Percentiles rank a stretch among this genome's conserved stretches.
Evolutionary conservation across 2,888 invertebrate species (phyloP).

Genomic region (Metallyticus violacea): DNA sequence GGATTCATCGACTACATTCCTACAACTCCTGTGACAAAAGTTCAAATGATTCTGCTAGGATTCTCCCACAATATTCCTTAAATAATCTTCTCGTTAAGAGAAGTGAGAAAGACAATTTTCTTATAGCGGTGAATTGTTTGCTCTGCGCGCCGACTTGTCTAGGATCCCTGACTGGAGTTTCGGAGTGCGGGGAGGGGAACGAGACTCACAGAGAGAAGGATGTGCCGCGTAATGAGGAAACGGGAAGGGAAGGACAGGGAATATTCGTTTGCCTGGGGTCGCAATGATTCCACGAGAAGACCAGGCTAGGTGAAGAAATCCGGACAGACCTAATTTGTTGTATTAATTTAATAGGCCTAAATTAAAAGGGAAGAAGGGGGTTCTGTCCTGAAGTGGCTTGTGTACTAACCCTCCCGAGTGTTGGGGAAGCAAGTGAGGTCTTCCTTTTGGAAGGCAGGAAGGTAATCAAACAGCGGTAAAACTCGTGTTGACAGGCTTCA

Average conservation of each 20-base stretch:
- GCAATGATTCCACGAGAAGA: conserved; percentile 23
- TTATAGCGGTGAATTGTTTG: neutral
- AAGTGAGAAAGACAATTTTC: neutral
- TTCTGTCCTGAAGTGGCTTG: neutral
- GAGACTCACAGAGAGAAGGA: conserved; percentile 19
- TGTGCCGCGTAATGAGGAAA: conserved; percentile 31
- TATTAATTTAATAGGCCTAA: conserved; percentile 26
- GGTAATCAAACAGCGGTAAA: neutral
- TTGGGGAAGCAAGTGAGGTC: neutral
- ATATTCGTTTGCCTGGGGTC: conserved; percentile 9
- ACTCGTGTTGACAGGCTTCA: neutral
- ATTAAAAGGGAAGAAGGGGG: conserved; percentile 13
- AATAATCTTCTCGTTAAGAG: too few species aligned
- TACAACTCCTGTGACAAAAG: too few species aligned
- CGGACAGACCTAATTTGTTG: conserved; percentile 30
- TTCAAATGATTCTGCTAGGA: too few species aligned
- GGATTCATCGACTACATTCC: too few species aligned
- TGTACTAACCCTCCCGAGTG: neutral
- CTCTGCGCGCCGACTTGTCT: conserved; percentile 1
- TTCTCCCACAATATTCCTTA: too few species aligned
- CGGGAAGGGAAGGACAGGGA: conserved; percentile 22
- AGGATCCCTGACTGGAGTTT: neutral
- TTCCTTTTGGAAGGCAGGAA: neutral
- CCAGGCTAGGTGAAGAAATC: conserved; percentile 27
- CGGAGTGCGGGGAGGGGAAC: neutral